These are phyloP conservation scores for Echinarachnius parma DNA, from an alignment of 53 echinoderm and acorn worm genomes.

Conservation along the genomic window DNA sequence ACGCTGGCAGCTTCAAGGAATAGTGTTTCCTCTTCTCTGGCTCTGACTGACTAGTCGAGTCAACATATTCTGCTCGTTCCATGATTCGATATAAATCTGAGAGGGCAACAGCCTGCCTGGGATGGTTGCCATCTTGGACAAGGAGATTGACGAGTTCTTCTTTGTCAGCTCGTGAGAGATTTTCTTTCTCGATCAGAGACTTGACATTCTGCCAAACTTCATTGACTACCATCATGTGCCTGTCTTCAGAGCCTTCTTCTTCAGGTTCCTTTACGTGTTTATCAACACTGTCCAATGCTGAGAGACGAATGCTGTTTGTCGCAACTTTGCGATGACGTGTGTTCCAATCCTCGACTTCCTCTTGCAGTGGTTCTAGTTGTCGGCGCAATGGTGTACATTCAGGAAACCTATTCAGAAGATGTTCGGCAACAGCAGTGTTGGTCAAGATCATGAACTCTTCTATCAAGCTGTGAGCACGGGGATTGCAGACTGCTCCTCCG, in stretches of 20 bases:
- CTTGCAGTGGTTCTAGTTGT: conserved; percentile 61
- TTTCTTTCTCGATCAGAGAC: not conserved
- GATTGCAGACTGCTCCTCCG: conserved; percentile 62
- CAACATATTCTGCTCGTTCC: conserved; percentile 60
- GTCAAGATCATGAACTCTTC: conserved; percentile 75
- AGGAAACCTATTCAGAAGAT: conserved; percentile 53
- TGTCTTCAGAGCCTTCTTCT: too few relatives aligned
- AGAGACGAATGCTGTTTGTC: conserved; percentile 52
- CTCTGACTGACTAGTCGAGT: conserved; percentile 53
- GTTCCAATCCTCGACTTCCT: conserved; percentile 54
- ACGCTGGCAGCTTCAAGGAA: conserved; percentile 39
- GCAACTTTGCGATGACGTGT: conserved; percentile 35
- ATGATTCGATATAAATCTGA: conserved; percentile 53
- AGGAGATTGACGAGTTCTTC: conserved; percentile 58
- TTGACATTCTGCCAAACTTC: conserved; percentile 9
- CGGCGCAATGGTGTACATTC: conserved; percentile 58
- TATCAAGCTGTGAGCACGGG: conserved; percentile 63
- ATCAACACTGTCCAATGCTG: conserved; percentile 3
- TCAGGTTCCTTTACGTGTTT: conserved; percentile 12
- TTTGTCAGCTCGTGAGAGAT: conserved; percentile 41
- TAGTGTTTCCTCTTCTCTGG: conserved; percentile 48
- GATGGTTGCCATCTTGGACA: conserved; percentile 62
- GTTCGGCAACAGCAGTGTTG: conserved; percentile 59
- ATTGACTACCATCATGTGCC: not conserved
- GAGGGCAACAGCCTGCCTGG: conserved; percentile 63